phyloP scores from a whole-genome alignment of 2,797 vertebrate species.

The Melanogrammus aeglefinus region DNA sequence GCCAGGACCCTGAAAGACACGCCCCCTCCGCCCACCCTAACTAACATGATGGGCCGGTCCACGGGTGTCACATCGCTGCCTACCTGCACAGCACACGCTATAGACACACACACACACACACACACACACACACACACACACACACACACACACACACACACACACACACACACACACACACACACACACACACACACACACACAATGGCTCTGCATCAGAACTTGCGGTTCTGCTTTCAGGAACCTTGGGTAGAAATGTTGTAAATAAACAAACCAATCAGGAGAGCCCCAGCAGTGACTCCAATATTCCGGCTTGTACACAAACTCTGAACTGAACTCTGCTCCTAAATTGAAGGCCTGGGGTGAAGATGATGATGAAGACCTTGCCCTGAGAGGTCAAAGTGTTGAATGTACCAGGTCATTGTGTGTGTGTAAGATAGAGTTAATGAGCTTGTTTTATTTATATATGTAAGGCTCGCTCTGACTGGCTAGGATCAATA shows the following conservation, averaged over 20 bases:
- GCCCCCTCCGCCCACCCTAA: slow-evolving; percentile 6
- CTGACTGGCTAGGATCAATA: too few species aligned
- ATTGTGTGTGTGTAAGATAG: neutral
- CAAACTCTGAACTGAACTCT: neutral
- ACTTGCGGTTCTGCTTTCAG: neutral
- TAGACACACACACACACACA: slow-evolving; percentile 28
- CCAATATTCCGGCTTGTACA: neutral
- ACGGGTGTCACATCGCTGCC: slow-evolving; percentile 72
- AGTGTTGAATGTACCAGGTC: neutral
- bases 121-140: slow-evolving; percentile 30
- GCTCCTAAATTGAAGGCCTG: neutral
- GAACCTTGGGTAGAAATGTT: neutral
- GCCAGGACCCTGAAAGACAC: neutral
- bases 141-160: slow-evolving; percentile 24
- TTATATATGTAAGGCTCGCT: neutral
- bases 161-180: slow-evolving; percentile 24
- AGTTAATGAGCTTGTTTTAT: neutral
- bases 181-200: neutral
- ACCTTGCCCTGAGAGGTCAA: neutral
- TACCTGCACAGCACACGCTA: slow-evolving; percentile 61
- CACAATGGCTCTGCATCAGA: neutral
- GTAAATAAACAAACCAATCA: neutral
- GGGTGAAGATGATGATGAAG: neutral
- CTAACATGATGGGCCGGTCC: slow-evolving; percentile 18
- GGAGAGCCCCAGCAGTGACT: neutral